Percentiles rank a stretch among this genome's conserved stretches.
These are phyloP conservation scores for Tanytarsus gracilentus DNA, from an alignment of 2,888 invertebrate genomes.

Conservation along the genomic window DNA sequence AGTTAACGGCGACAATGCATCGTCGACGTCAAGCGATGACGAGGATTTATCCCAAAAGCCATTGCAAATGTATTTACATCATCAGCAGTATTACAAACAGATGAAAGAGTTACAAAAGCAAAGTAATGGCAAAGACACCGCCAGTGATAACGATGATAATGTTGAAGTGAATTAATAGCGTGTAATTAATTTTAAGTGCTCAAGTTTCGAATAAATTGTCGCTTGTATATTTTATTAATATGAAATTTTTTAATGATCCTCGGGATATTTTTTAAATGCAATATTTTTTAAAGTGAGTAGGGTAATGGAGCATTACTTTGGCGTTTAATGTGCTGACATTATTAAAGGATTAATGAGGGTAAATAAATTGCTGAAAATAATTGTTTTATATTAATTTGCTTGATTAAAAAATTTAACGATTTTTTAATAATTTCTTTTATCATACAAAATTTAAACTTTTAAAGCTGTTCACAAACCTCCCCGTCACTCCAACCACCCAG, in stretches of 20 bases:
- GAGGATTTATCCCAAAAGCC: slow-evolving; percentile 22
- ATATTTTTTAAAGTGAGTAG: background rate
- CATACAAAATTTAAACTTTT: too few relatives aligned
- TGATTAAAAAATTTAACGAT: too few relatives aligned
- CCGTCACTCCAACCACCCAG: too few relatives aligned
- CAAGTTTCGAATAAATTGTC: slow-evolving; percentile 7
- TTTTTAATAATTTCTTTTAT: too few relatives aligned
- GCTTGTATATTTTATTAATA: background rate
- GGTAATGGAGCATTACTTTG: too few relatives aligned
- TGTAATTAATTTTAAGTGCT: slow-evolving; percentile 18
- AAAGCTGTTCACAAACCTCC: too few relatives aligned
- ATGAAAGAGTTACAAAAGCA: slow-evolving; percentile 27
- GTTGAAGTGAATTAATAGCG: slow-evolving; percentile 24
- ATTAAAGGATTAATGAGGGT: too few relatives aligned
- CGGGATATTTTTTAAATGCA: background rate
- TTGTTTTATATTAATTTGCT: too few relatives aligned
- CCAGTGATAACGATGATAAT: slow-evolving; percentile 25
- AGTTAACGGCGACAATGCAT: background rate
- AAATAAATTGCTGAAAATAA: too few relatives aligned
- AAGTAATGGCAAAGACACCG: too few relatives aligned
- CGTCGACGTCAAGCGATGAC: slow-evolving; percentile 12
- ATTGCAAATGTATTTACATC: slow-evolving; percentile 24
- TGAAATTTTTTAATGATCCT: background rate
- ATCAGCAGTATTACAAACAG: slow-evolving; percentile 25
- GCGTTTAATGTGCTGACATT: too few relatives aligned